Percentiles rank a stretch among this genome's conserved stretches.
phyloP scores from a whole-genome alignment of 2,113 vertebrate genomes.

The Nettapus auritus region DNA sequence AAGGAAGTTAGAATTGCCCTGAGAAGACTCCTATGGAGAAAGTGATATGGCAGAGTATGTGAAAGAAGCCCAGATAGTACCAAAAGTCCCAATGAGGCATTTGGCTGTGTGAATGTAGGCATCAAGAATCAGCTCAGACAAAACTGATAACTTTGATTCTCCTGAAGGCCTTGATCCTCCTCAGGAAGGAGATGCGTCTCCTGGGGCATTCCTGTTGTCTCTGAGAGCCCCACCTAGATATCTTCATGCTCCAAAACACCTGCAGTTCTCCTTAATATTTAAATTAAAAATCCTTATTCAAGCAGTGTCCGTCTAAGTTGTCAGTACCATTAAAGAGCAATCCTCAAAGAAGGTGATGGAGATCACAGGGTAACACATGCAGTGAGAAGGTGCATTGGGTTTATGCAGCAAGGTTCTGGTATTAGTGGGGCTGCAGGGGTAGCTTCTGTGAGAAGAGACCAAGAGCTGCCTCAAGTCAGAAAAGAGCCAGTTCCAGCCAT shows the following conservation, averaged over 20 bases:
- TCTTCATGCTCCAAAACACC: background rate
- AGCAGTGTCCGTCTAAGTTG: background rate
- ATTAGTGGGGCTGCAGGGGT: too few relatives aligned
- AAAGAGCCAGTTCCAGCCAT: too few relatives aligned
- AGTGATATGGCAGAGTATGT: too few relatives aligned
- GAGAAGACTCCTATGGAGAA: background rate
- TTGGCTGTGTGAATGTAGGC: background rate
- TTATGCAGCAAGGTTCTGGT: too few relatives aligned
- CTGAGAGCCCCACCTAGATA: background rate
- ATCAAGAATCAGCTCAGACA: background rate
- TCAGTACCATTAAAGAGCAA: background rate
- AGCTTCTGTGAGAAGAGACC: too few relatives aligned
- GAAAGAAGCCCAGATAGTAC: background rate
- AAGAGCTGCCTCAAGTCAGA: too few relatives aligned
- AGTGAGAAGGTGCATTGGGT: too few relatives aligned
- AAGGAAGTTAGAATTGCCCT: background rate
- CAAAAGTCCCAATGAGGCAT: too few relatives aligned
- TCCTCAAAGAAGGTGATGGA: background rate
- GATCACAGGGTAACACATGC: too few relatives aligned
- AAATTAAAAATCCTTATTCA: too few relatives aligned
- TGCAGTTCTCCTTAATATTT: background rate
- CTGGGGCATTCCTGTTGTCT: background rate
- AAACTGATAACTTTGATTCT: background rate
- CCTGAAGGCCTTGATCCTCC: background rate
- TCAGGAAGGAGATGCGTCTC: background rate